phyloP scores from a whole-genome alignment of 2,888 invertebrate genomes.

The Agrotis puta region DNA sequence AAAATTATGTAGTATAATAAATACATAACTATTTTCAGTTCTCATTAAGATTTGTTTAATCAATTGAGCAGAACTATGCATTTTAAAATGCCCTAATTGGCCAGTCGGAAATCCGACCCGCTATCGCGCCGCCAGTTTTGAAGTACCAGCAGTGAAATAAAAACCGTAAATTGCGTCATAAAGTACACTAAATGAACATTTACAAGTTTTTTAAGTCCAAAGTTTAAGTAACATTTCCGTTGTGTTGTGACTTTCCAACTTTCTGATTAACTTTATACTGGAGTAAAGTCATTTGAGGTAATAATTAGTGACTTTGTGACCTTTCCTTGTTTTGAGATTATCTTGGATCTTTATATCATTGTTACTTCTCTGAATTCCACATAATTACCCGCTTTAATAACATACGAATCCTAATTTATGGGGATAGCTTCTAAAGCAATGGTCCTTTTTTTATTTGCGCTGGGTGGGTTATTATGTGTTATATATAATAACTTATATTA shows the following conservation, averaged over 20 bases:
- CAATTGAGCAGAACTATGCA: constrained; percentile 41
- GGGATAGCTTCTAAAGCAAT: too few relatives aligned
- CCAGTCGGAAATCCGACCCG: constrained; percentile 53
- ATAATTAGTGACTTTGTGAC: constrained; percentile 23
- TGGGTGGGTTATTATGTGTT: too few relatives aligned
- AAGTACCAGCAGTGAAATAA: constrained; percentile 42
- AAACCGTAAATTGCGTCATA: constrained; percentile 52
- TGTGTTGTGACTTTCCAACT: constrained; percentile 49
- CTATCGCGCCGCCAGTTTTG: constrained; percentile 10
- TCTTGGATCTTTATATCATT: neutral
- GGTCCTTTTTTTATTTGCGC: too few relatives aligned
- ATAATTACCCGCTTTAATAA: neutral
- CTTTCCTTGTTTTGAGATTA: constrained; percentile 39
- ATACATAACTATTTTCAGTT: neutral
- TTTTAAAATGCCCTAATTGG: constrained; percentile 44
- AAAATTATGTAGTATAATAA: neutral
- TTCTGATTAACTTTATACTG: constrained; percentile 52
- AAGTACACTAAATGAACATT: constrained; percentile 40
- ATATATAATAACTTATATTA: too few relatives aligned
- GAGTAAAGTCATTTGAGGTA: constrained; percentile 31
- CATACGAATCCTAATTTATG: neutral
- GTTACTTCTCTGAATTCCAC: neutral
- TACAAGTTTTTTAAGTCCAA: constrained; percentile 43
- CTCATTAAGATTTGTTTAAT: constrained; percentile 41
- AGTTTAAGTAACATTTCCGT: constrained; percentile 53